Percentiles rank a stretch among this genome's conserved stretches.
These are phyloP conservation scores for Linurgus olivaceus DNA, from an alignment of 2,797 vertebrate genomes.

Conservation along the genomic window DNA sequence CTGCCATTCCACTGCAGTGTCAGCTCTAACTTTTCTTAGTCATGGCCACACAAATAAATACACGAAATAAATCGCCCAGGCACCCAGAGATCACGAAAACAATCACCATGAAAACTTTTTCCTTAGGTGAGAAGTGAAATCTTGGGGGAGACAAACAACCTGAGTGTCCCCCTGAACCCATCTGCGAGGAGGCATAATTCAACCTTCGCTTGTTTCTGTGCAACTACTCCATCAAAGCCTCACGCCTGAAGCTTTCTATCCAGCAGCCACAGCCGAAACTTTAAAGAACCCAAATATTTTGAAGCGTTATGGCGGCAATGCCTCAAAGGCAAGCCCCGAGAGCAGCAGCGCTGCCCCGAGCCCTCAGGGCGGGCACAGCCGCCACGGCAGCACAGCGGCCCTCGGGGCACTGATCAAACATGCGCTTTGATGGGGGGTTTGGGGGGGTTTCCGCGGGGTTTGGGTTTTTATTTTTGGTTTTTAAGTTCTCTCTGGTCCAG, in stretches of 20 bases:
- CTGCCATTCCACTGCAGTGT: not conserved
- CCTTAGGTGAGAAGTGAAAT: not conserved
- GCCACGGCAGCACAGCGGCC: rapidly evolving
- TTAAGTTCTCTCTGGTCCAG: not conserved
- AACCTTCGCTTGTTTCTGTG: not conserved
- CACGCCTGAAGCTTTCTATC: not conserved
- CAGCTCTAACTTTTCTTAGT: not conserved
- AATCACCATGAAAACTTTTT: not conserved
- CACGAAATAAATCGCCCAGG: not conserved
- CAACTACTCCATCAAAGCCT: not conserved
- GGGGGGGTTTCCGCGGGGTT: no score
- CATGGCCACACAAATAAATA: not conserved
- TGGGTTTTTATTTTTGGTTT: not conserved
- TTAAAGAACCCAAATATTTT: not conserved
- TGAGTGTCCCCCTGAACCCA: not conserved
- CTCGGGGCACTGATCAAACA: rapidly evolving
- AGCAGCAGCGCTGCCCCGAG: rapidly evolving
- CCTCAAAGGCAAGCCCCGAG: rapidly evolving
- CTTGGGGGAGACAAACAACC: not conserved
- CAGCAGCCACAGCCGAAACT: rapidly evolving
- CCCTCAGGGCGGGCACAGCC: rapidly evolving
- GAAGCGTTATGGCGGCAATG: rapidly evolving
- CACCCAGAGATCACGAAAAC: not conserved
- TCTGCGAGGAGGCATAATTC: not conserved
- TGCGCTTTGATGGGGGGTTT: rapidly evolving